phyloP scores from a whole-genome alignment of 2,797 vertebrate genomes.

The Lepilemur ruficaudatus region DNA sequence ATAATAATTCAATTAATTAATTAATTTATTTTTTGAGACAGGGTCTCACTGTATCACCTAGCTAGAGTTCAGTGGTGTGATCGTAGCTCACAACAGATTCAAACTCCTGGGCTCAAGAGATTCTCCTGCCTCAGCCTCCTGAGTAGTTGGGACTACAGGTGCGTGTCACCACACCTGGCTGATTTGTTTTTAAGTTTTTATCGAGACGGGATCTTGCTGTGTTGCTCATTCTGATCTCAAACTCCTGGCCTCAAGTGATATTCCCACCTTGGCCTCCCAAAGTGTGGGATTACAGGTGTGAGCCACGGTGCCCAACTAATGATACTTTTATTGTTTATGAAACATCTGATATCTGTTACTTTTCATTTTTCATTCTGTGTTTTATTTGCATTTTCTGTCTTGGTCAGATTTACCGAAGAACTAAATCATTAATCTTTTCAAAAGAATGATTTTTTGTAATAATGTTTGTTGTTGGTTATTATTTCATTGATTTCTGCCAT shows the following conservation, averaged over 20 bases:
- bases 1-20: background rate
- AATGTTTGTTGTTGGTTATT: background rate
- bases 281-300: background rate
- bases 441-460: constrained; percentile 17
- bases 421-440: background rate
- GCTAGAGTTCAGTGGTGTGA: background rate
- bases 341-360: background rate
- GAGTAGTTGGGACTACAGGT: background rate
- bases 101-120: background rate
- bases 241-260: background rate
- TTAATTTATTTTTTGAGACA: background rate
- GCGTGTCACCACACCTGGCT: background rate
- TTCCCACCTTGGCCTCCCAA: background rate
- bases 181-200: background rate
- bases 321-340: background rate
- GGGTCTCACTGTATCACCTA: background rate
- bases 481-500: background rate
- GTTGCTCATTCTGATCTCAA: background rate
- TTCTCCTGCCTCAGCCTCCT: background rate
- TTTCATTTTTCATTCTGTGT: constrained; percentile 33
- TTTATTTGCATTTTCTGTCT: constrained; percentile 20
- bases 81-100: background rate
- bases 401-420: background rate
- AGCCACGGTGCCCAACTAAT: background rate
- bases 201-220: background rate